phyloP scores from a whole-genome alignment of 30 jellyfish, hydroid and myxozoan genomes.

The Cassiopea andromeda region DNA sequence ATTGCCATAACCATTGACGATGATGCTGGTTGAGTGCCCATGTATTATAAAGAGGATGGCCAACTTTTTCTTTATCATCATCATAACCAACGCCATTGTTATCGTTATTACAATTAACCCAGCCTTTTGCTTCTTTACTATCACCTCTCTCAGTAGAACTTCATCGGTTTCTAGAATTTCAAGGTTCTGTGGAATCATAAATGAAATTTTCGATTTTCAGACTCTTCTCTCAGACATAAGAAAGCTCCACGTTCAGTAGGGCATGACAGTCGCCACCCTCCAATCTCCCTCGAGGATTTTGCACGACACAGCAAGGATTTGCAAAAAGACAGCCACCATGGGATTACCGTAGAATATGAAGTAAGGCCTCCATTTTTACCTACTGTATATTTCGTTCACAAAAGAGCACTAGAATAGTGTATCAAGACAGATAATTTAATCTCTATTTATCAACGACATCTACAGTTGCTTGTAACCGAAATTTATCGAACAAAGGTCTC shows the following conservation, averaged over 20 bases:
- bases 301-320: constrained; percentile 55
- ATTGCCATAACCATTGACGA: neutral
- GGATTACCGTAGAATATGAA: constrained; percentile 81
- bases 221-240: constrained; percentile 35
- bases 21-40: neutral
- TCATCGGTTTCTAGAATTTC: neutral
- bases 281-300: constrained; percentile 68
- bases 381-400: neutral
- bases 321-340: constrained; percentile 85
- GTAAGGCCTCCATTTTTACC: constrained; percentile 13
- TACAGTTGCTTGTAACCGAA: too few species aligned
- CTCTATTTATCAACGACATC: too few species aligned
- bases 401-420: too few species aligned
- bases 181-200: too few species aligned
- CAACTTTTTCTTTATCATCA: neutral
- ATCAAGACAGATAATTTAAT: too few species aligned
- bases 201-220: neutral
- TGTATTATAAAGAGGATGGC: neutral
- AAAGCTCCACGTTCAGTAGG: constrained; percentile 71
- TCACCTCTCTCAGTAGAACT: neutral
- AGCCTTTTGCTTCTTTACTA: too few species aligned
- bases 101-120: neutral
- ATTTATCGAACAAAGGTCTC: too few species aligned
- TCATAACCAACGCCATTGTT: neutral
- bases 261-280: constrained; percentile 68